Conservation (phyloP, 2,113 vertebrate genomes). For the Candoia aspera region DNA sequence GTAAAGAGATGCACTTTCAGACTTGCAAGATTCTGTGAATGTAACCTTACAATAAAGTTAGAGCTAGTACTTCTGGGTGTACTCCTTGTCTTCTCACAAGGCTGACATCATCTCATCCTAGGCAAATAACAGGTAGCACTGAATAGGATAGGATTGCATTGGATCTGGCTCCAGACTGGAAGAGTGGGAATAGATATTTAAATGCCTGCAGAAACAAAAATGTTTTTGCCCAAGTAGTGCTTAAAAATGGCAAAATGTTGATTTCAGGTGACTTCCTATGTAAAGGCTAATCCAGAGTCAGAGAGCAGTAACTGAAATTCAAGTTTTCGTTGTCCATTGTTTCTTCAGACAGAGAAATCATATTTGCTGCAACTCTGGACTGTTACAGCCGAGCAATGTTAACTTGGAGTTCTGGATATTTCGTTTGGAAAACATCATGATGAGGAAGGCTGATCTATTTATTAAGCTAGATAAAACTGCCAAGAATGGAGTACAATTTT, state of each 20-base stretch:
- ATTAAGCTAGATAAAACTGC: background rate
- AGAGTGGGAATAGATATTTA: no score
- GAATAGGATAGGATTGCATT: no score
- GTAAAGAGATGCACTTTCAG: background rate
- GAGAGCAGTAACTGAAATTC: background rate
- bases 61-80: no score
- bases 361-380: background rate
- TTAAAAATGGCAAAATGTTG: no score
- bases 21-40: background rate
- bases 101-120: no score
- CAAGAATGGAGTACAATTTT: background rate
- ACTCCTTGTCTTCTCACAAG: no score
- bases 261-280: no score
- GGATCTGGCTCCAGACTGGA: no score
- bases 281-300: no score
- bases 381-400: background rate
- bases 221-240: no score
- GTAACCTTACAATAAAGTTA: background rate
- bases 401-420: background rate
- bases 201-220: no score
- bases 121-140: no score
- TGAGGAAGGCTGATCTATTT: background rate
- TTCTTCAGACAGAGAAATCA: background rate
- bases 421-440: background rate
- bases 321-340: background rate